phyloP scores from a whole-genome alignment of 2,888 invertebrate genomes.

The Nomada ferruginata region DNA sequence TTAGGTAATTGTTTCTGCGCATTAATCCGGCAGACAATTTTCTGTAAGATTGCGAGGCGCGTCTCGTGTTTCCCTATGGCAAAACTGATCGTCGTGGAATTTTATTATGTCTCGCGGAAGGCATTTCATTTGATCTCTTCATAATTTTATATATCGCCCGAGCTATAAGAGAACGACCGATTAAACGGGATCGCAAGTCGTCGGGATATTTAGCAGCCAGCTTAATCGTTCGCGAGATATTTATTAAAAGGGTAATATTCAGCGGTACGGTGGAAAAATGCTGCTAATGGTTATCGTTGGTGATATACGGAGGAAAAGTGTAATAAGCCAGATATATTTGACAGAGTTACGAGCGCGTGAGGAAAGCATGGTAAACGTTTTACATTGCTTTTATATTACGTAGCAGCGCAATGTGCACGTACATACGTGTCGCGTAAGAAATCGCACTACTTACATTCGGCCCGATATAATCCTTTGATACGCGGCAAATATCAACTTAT shows the following conservation, averaged over 20 bases:
- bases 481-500: conserved; percentile 12
- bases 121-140: too few relatives aligned
- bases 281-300: conserved; percentile 44
- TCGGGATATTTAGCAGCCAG: not conserved
- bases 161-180: not conserved
- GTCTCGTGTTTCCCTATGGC: not conserved
- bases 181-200: not conserved
- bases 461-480: conserved; percentile 22
- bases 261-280: conserved; percentile 11
- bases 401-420: not conserved
- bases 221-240: conserved; percentile 9
- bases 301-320: conserved; percentile 24
- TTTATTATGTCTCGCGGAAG: too few relatives aligned
- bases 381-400: conserved; percentile 15
- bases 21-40: conserved; percentile 3
- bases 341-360: conserved; percentile 48
- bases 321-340: conserved; percentile 55
- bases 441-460: conserved; percentile 18
- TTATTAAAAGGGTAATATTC: conserved; percentile 25
- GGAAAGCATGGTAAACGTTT: conserved; percentile 33
- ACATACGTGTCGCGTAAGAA: conserved; percentile 28
- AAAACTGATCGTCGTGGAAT: not conserved
- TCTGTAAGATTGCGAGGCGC: too few relatives aligned
- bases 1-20: conserved; percentile 1
- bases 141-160: not conserved